Percentiles rank a stretch among this genome's conserved stretches.
These are phyloP conservation scores for Mormyrus iriodes DNA, from an alignment of 2,113 vertebrate species.

Conservation along the genomic window DNA sequence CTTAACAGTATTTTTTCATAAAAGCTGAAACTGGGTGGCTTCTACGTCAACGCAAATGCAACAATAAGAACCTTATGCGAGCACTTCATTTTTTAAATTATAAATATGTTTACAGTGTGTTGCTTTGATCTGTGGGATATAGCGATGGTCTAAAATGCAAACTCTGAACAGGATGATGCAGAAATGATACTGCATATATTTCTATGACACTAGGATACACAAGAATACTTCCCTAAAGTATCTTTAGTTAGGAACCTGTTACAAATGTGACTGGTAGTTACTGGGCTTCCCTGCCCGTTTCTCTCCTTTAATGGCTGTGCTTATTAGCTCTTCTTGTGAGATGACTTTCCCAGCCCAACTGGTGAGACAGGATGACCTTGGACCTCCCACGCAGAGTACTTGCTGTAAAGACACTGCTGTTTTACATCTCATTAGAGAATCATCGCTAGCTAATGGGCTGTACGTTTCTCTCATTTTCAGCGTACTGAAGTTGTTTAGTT, in stretches of 20 bases:
- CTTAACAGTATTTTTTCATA: not conserved
- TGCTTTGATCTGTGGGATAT: not conserved
- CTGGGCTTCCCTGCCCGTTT: not conserved
- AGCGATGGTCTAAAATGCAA: not conserved
- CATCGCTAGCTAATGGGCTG: not conserved
- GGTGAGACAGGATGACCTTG: not conserved
- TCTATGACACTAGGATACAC: not conserved
- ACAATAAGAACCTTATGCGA: not conserved
- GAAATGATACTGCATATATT: not conserved
- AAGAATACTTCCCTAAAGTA: not conserved
- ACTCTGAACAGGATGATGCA: not conserved
- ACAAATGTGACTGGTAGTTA: not conserved
- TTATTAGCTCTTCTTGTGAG: not conserved
- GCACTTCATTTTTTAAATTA: not conserved
- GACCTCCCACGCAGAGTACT: not conserved
- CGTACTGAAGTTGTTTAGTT: not conserved
- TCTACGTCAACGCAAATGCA: not conserved
- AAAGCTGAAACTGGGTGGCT: not conserved
- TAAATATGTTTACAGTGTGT: not conserved
- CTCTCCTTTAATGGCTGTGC: not conserved
- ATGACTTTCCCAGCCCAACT: not conserved
- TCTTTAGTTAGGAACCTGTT: not conserved
- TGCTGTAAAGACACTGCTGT: not conserved
- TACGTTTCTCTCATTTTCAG: not conserved
- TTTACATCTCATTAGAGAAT: conserved; percentile 1